Conservation (phyloP, 2,113 vertebrate species). For the Pituophis catenifer region DNA sequence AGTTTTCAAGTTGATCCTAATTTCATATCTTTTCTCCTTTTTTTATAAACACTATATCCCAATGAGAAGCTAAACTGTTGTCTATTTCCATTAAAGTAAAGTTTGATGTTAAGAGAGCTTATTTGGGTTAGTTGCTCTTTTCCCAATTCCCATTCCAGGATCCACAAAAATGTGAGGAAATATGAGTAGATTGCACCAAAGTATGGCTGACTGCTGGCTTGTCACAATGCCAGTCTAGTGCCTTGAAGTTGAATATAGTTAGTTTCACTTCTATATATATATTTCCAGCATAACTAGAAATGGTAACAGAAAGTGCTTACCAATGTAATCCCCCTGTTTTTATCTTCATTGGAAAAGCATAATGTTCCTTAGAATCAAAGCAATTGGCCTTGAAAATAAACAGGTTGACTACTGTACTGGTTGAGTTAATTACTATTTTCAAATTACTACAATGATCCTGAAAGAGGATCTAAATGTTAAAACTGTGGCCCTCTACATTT, state of each 20-base stretch:
- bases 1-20: not conserved
- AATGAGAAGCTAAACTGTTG: not conserved
- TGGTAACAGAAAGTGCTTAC: not conserved
- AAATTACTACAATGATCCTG: slow-evolving; percentile 29
- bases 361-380: slow-evolving; percentile 40
- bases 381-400: slow-evolving; percentile 9
- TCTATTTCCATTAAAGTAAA: not conserved
- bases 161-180: not conserved
- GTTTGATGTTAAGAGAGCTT: not conserved
- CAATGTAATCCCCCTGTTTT: not conserved
- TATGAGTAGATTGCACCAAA: not conserved
- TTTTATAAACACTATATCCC: not conserved
- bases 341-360: slow-evolving; percentile 31
- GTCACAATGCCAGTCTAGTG: not conserved
- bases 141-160: not conserved
- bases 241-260: not conserved
- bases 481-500: slow-evolving; percentile 12
- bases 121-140: not conserved
- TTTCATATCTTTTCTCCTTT: not conserved
- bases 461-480: slow-evolving; percentile 31
- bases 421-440: slow-evolving; percentile 38
- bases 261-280: not conserved
- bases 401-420: not conserved
- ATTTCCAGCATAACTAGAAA: not conserved
- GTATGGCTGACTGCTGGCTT: not conserved